phyloP scores from a whole-genome alignment of 2,888 invertebrate species.

The Andrena marginata region DNA sequence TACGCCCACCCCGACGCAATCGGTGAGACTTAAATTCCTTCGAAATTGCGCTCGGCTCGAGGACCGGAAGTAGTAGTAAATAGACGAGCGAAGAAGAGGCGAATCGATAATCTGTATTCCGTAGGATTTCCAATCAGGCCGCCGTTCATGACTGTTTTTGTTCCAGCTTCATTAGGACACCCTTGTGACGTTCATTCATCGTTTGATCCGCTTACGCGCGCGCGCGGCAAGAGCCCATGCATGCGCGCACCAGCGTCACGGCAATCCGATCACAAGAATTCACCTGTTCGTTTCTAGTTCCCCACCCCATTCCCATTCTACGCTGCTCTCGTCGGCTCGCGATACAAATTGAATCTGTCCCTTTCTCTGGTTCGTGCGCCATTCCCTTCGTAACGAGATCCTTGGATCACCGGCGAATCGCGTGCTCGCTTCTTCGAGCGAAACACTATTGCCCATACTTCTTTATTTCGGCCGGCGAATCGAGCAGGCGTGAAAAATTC shows the following conservation, averaged over 20 bases:
- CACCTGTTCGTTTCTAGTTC: conserved; percentile 10
- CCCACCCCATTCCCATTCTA: not conserved
- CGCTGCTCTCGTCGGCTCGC: not conserved
- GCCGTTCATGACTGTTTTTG: not conserved
- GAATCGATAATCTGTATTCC: not conserved
- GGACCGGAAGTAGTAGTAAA: not conserved
- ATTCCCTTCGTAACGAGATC: conserved; percentile 55
- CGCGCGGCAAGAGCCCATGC: not conserved
- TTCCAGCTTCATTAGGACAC: conserved; percentile 19
- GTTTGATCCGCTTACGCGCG: conserved; percentile 15
- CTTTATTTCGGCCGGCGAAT: not conserved
- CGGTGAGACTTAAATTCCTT: not conserved
- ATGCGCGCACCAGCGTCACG: conserved; percentile 12
- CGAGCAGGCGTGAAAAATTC: conserved; percentile 18
- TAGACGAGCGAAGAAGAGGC: not conserved
- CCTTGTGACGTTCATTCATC: not conserved
- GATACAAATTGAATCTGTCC: conserved; percentile 59
- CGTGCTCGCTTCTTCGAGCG: not conserved
- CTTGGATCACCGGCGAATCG: conserved; percentile 30
- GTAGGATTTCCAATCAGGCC: not conserved
- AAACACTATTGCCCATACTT: conserved; percentile 4
- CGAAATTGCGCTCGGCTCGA: not conserved
- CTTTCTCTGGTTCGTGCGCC: conserved; percentile 25
- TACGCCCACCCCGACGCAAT: not conserved
- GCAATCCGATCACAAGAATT: conserved; percentile 44